Evolutionary conservation across 2,888 invertebrate genomes (phyloP), one percentile per base, ranked within the genome.

Genomic region (Masnerella sp.): DNA sequence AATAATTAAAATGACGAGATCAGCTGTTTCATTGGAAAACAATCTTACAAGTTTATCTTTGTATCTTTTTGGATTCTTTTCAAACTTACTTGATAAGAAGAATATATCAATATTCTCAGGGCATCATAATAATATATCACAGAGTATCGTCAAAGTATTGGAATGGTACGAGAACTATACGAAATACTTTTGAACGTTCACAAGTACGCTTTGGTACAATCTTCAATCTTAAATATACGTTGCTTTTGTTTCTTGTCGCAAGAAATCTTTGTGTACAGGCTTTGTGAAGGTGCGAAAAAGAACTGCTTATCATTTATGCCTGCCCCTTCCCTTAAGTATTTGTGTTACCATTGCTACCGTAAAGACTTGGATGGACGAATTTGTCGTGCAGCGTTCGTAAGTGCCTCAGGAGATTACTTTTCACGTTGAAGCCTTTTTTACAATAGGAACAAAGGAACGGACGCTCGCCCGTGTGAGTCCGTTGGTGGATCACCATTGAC

Each of bases 401-500:
- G 84, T 94, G 94, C 76, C 94, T 90, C 75, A 93, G 85, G 73
- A 93, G 87, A 87, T 94, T 94, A 74, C 93, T 94, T 85, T 94
- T 94, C 75, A 94, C 94, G 87, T 93, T 93, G 88, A 94, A 94
- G 2, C 93, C 93, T 84, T 94, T 94, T 88, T 92, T 91, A 89
- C 94, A 94, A 47, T 91, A 90, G 14, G 92, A 92, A 88, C 94
- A 94, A 47, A 91, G 90, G 87, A 92, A 94, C 11, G 94, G 93
- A 58, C 91, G 90, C 86, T 94, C 94, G 88, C 92, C 92, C 78
- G 93, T 93, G 81, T 94, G 94, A 25, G 93, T 93, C 80, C 93
- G 89, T 87, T 92, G 91, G 85, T 94, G 94, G 81, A 94, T 93
- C 70, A 93, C 89, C 93, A 94, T 93, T 64, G 93, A 93, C 56